Conservation (phyloP, 1,140 invertebrate genomes). For the Akabosia matsudoensis region DNA sequence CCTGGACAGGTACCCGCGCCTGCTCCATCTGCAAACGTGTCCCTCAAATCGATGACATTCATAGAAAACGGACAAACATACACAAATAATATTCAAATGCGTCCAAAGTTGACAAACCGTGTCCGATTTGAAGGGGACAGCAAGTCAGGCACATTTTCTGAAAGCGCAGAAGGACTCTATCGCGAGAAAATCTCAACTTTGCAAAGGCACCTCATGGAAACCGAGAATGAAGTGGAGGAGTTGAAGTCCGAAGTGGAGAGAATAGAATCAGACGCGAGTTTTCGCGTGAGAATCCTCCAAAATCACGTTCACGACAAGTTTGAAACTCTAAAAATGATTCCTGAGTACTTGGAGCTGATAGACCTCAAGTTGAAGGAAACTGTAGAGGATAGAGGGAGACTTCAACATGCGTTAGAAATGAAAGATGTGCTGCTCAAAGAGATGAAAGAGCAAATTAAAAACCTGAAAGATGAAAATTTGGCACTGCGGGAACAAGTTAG, state of each 20-base stretch:
- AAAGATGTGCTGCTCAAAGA: background rate
- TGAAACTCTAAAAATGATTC: conserved; percentile 30
- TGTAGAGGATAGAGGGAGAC: background rate
- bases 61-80: background rate
- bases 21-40: too few relatives aligned
- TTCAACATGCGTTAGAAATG: conserved; percentile 26
- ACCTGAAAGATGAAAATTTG: conserved; percentile 15
- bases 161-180: background rate
- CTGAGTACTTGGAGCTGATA: conserved; percentile 32
- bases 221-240: conserved; percentile 26
- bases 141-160: background rate
- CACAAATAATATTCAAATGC: too few relatives aligned
- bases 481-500: conserved; percentile 24
- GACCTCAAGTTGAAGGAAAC: conserved; percentile 26
- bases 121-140: background rate
- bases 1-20: too few relatives aligned
- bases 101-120: background rate
- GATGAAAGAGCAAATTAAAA: background rate
- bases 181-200: background rate
- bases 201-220: conserved; percentile 18
- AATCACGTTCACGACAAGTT: conserved; percentile 29
- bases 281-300: conserved; percentile 34
- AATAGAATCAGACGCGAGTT: conserved; percentile 36
- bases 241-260: conserved; percentile 24
- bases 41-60: background rate